A percentile compares a stretch with the other conserved stretches of the same genome.
Evolutionary conservation across 2,888 invertebrate species (phyloP).

Genomic region (Tenthredo mesomela): DNA sequence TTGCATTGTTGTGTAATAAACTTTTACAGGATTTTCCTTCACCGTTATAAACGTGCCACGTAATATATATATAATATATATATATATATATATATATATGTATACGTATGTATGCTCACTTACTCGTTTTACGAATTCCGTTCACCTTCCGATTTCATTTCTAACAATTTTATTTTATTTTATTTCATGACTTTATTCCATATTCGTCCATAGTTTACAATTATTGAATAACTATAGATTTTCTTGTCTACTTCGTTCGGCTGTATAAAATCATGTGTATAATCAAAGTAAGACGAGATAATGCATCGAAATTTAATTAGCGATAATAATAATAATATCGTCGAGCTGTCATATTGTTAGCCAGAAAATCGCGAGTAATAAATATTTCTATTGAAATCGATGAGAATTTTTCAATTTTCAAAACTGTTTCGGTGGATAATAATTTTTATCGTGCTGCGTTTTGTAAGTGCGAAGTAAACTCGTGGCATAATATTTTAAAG

Average conservation of each 20-base stretch:
- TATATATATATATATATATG: no score
- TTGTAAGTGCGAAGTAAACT: not conserved
- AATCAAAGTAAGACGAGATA: not conserved
- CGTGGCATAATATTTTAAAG: not conserved
- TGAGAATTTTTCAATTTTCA: not conserved
- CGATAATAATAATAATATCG: not conserved
- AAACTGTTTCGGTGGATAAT: not conserved
- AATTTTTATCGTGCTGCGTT: not conserved
- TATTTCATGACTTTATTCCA: no score
- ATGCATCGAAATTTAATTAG: not conserved
- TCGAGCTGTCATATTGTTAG: not conserved
- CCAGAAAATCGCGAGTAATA: not conserved
- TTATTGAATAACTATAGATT: not conserved
- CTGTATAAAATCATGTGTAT: no score
- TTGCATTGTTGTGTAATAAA: not conserved
- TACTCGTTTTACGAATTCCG: not conserved
- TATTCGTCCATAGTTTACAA: not conserved
- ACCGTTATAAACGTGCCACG: not conserved
- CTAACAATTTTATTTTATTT: not conserved
- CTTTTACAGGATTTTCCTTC: not conserved
- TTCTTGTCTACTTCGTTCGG: no score
- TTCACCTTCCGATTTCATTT: not conserved
- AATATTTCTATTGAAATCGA: not conserved
- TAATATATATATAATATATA: not conserved
- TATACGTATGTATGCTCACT: no score